These are phyloP conservation scores for Scolopax mira DNA, from an alignment of 2,113 vertebrate species.

Conservation along the genomic window DNA sequence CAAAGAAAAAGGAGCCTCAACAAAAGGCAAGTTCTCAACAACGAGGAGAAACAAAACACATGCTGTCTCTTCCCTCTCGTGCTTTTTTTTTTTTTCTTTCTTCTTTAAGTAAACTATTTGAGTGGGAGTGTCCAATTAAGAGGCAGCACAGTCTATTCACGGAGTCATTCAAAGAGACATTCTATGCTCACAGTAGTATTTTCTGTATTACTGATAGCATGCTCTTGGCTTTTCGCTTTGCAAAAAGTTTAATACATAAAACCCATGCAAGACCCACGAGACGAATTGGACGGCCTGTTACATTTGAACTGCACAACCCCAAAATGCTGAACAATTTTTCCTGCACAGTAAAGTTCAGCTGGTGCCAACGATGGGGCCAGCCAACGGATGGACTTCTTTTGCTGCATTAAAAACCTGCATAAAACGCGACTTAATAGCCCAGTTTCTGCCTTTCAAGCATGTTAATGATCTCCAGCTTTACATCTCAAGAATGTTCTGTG, in stretches of 20 bases:
- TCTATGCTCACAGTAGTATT: not conserved
- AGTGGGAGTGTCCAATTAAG: not conserved
- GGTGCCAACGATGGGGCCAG: not conserved
- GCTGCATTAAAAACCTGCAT: not conserved
- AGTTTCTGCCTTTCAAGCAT: not conserved
- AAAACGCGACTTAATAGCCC: not conserved
- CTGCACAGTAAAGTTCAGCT: not conserved
- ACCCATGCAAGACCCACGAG: not conserved
- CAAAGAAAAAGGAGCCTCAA: not conserved
- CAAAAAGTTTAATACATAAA: not conserved
- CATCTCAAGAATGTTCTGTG: not conserved
- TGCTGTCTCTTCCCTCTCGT: not conserved
- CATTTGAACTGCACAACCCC: not conserved
- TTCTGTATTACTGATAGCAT: not conserved
- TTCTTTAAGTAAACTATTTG: not conserved
- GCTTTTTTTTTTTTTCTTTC: not conserved
- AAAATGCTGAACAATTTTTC: not conserved
- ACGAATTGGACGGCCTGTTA: not conserved
- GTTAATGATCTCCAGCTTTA: not conserved
- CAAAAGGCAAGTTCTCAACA: not conserved
- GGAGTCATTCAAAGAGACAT: not conserved
- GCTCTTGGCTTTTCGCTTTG: not conserved
- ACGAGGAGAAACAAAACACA: not conserved
- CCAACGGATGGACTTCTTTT: not conserved
- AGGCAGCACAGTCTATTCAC: not conserved